These are phyloP conservation scores for Chelidonichthys spinosus DNA, from an alignment of 2,797 vertebrate genomes.

Conservation along the genomic window DNA sequence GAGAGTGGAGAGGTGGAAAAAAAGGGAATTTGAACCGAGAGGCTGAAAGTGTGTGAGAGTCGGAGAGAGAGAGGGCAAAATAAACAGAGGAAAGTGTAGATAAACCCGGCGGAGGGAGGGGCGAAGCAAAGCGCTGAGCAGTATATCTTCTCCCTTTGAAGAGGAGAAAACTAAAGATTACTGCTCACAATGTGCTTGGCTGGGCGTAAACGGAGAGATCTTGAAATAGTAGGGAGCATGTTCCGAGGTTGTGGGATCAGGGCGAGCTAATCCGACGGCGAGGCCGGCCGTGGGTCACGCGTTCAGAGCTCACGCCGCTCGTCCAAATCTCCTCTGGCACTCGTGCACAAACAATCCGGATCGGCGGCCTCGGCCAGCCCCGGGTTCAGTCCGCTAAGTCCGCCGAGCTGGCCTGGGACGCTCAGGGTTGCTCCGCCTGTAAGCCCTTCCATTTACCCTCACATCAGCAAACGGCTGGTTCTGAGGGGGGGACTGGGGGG, in stretches of 20 bases:
- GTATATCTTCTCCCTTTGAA: constrained; percentile 67
- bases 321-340: constrained; percentile 70
- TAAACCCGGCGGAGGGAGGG: constrained; percentile 56
- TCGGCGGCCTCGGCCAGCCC: constrained; percentile 40
- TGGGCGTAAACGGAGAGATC: constrained; percentile 78
- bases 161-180: constrained; percentile 80
- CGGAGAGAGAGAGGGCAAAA: constrained; percentile 44
- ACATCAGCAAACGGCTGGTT: constrained; percentile 64
- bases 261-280: constrained; percentile 77
- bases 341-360: constrained; percentile 72
- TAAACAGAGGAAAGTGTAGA: constrained; percentile 68
- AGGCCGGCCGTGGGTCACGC: constrained; percentile 73
- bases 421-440: constrained; percentile 60
- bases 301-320: constrained; percentile 66
- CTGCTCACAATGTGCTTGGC: constrained; percentile 77
- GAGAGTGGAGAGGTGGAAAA: constrained; percentile 59
- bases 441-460: constrained; percentile 63
- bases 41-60: constrained; percentile 39
- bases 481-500: constrained; percentile 11
- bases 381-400: constrained; percentile 64
- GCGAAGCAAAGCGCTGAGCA: constrained; percentile 58
- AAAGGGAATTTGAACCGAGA: constrained; percentile 63
- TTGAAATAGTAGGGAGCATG: constrained; percentile 73
- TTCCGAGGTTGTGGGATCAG: constrained; percentile 76
- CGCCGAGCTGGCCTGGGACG: constrained; percentile 48